These are phyloP conservation scores for Episyrphus balteatus DNA, from an alignment of 1,140 invertebrate species.

Conservation along the genomic window DNA sequence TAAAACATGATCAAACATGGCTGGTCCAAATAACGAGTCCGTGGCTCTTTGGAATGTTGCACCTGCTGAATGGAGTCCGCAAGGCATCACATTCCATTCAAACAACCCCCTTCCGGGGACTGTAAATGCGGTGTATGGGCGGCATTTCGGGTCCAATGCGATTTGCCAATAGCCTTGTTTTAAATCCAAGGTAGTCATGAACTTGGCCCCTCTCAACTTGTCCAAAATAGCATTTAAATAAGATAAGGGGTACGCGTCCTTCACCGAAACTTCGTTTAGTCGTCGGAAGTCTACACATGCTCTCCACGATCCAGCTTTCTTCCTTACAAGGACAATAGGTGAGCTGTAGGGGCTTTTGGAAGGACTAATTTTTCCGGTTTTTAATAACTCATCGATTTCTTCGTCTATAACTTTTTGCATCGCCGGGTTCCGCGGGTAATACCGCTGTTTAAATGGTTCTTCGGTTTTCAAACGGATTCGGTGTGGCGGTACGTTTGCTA, in stretches of 20 bases:
- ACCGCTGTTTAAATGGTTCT: background rate
- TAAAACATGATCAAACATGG: background rate
- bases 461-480: background rate
- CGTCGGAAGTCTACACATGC: conserved; percentile 1
- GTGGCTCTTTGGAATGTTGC: conserved; percentile 1
- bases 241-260: conserved; percentile 1
- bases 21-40: background rate
- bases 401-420: conserved; percentile 2
- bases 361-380: background rate
- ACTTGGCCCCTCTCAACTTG: background rate
- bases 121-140: too few species aligned
- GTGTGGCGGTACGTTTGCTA: background rate
- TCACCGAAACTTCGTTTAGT: background rate
- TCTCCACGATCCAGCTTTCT: conserved; percentile 2
- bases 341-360: conserved; percentile 6
- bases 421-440: background rate
- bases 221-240: conserved; percentile 3
- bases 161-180: background rate
- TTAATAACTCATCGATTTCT: too few species aligned
- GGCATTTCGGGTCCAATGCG: too few species aligned
- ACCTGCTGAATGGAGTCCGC: too few species aligned
- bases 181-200: conserved; percentile 1
- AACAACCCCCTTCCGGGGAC: too few species aligned
- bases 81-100: conserved; percentile 9
- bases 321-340: background rate